Percentiles rank a stretch among this genome's conserved stretches.
Evolutionary conservation across 64 coral and sea anemone genomes (phyloP).

Genomic region (Platygyra sinensis): DNA sequence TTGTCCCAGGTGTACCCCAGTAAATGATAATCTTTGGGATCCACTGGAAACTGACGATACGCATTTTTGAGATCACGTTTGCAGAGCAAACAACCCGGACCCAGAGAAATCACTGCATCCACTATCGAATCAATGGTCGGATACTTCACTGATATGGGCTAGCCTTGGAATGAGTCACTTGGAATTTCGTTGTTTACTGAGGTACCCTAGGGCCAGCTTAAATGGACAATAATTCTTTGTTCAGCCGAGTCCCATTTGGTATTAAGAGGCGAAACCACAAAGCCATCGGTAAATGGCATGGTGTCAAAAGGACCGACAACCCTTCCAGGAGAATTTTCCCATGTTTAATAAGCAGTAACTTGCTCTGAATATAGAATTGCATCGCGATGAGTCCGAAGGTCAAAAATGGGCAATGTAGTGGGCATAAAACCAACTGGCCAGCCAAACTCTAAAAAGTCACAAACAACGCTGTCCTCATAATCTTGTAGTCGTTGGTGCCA

Average conservation of each 20-base stretch:
- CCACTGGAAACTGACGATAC: slow-evolving; percentile 43
- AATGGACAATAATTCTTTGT: slow-evolving; percentile 45
- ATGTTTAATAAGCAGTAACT: no score
- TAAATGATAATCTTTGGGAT: slow-evolving; percentile 56
- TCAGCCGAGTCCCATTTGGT: slow-evolving; percentile 31
- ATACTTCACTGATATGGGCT: slow-evolving; percentile 6
- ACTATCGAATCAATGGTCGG: background rate
- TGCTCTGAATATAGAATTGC: no score
- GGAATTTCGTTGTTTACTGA: slow-evolving; percentile 51
- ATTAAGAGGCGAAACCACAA: slow-evolving; percentile 39
- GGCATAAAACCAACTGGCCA: no score
- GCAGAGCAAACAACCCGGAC: slow-evolving; percentile 40
- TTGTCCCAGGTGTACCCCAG: slow-evolving; percentile 54
- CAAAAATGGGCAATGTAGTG: no score
- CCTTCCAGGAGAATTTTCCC: no score
- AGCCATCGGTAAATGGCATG: no score
- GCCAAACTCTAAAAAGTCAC: no score
- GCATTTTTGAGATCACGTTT: slow-evolving; percentile 49
- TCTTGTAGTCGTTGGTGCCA: no score
- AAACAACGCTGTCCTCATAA: no score
- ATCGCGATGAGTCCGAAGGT: no score
- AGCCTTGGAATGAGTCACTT: slow-evolving; percentile 17
- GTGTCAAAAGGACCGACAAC: no score
- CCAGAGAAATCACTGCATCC: background rate
- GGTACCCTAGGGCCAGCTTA: slow-evolving; percentile 48